Conservation (phyloP, 2,797 vertebrate species). For the Stomatorhinus walkeri region DNA sequence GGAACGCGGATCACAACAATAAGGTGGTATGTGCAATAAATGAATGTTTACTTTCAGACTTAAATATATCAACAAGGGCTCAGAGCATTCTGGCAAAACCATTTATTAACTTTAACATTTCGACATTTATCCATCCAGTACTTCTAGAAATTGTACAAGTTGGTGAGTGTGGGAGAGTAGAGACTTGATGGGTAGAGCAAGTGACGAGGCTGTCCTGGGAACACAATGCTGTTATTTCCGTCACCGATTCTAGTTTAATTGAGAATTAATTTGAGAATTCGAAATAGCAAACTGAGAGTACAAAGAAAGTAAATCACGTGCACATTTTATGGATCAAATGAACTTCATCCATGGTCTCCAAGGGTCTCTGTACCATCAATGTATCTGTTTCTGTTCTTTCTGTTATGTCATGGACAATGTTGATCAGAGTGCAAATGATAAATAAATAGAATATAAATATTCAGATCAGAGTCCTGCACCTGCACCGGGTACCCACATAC, state of each 20-base stretch:
- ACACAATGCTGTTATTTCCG: not conserved
- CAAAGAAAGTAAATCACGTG: not conserved
- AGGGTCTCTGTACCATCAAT: not conserved
- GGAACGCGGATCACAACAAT: too few species aligned
- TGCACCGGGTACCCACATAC: too few species aligned
- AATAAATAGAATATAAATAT: not conserved
- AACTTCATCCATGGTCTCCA: not conserved
- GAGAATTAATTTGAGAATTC: not conserved
- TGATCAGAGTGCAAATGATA: not conserved
- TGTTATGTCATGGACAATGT: not conserved
- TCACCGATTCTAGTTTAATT: not conserved
- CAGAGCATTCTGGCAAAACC: not conserved
- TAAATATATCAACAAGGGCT: not conserved
- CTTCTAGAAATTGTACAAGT: not conserved
- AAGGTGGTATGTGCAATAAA: not conserved
- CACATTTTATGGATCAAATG: not conserved
- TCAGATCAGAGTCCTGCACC: too few species aligned
- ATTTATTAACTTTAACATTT: not conserved
- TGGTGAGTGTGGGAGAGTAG: not conserved
- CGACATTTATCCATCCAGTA: not conserved
- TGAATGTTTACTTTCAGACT: not conserved
- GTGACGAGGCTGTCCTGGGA: not conserved
- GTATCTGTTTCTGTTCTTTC: not conserved
- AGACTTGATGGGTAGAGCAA: not conserved
- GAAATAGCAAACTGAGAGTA: not conserved